Conservation (phyloP, 2,797 vertebrate genomes). For the Leucoraja ocellata region DNA sequence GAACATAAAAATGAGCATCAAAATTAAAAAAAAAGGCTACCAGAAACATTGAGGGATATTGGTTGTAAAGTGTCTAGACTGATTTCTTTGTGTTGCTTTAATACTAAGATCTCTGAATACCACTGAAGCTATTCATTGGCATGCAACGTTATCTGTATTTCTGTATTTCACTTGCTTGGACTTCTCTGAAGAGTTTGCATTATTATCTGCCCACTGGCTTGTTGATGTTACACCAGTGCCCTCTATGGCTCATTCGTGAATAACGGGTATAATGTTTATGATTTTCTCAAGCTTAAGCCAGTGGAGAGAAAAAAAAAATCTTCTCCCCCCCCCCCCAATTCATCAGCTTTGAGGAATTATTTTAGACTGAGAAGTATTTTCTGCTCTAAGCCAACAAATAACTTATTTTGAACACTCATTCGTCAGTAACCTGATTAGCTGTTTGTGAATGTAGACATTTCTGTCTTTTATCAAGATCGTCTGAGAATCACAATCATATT, state of each 20-base stretch:
- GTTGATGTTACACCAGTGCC: constrained; percentile 36
- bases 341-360: constrained; percentile 2
- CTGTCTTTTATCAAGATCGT: constrained; percentile 64
- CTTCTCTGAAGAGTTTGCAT: neutral
- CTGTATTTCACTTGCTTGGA: neutral
- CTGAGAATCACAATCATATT: constrained; percentile 61
- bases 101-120: neutral
- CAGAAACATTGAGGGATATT: neutral
- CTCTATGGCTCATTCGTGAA: constrained; percentile 32
- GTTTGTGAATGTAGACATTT: constrained; percentile 57
- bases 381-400: constrained; percentile 52
- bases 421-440: constrained; percentile 47
- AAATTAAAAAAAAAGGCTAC: neutral
- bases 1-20: neutral
- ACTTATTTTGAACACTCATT: constrained; percentile 48
- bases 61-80: neutral
- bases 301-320: neutral
- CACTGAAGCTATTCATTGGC: neutral
- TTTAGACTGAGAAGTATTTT: constrained; percentile 46
- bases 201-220: neutral
- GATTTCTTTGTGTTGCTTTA: neutral
- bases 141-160: neutral
- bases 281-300: neutral
- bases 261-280: neutral
- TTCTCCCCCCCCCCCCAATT: neutral